Percentiles rank a stretch among this genome's conserved stretches.
These are phyloP conservation scores for Rhyzopertha dominica DNA, from an alignment of 1,140 invertebrate species.

Conservation along the genomic window DNA sequence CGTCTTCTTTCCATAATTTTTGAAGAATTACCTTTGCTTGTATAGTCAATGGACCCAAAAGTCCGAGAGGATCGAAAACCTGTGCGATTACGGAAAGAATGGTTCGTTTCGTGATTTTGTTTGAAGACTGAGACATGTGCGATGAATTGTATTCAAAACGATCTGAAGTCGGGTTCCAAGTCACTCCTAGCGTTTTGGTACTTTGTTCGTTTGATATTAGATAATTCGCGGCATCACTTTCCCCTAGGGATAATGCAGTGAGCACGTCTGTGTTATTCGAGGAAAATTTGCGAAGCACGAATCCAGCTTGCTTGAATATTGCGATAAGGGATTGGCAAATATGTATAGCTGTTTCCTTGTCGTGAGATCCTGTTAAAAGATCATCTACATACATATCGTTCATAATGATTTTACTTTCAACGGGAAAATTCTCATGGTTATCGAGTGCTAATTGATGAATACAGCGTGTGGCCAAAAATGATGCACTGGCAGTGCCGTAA, in stretches of 20 bases:
- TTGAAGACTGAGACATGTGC: too few relatives aligned
- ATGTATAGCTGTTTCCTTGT: conserved; percentile 21
- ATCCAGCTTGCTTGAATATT: conserved; percentile 19
- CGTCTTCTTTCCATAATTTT: conserved; percentile 27
- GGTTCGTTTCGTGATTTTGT: conserved; percentile 29
- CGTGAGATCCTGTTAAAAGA: conserved; percentile 39
- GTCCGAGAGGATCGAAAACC: conserved; percentile 30
- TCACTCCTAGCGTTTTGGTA: conserved; percentile 38
- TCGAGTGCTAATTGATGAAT: conserved; percentile 33
- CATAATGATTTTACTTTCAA: conserved; percentile 26
- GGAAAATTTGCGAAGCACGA: conserved; percentile 25
- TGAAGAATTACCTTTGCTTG: conserved; percentile 30
- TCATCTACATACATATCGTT: conserved; percentile 49
- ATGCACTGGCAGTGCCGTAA: conserved; percentile 37
- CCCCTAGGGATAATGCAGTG: background rate
- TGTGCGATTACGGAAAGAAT: conserved; percentile 29
- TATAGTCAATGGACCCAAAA: conserved; percentile 31
- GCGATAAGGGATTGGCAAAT: conserved; percentile 24
- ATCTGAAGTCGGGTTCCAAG: conserved; percentile 35
- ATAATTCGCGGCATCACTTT: background rate
- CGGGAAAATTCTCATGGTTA: conserved; percentile 33
- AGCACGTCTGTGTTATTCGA: conserved; percentile 22
- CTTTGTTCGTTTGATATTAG: conserved; percentile 7
- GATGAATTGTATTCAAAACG: conserved; percentile 33
- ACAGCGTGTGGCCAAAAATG: conserved; percentile 37